A percentile compares a stretch with the other conserved stretches of the same genome.
Evolutionary conservation across 2,888 invertebrate genomes (phyloP).

Genomic region (Orthonychiurus folsomi): DNA sequence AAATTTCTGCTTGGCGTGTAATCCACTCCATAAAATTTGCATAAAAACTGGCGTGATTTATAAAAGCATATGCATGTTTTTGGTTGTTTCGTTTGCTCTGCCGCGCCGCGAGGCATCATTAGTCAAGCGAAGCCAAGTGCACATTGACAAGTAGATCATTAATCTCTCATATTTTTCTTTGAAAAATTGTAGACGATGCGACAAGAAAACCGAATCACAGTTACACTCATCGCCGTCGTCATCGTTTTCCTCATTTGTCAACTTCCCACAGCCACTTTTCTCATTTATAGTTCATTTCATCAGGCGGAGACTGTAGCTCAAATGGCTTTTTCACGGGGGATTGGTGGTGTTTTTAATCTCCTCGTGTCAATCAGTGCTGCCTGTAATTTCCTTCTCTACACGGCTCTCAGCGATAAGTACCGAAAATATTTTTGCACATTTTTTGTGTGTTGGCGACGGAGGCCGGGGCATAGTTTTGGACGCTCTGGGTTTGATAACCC

Average conservation of each 20-base stretch:
- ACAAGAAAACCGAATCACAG: slow-evolving; percentile 64
- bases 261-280: slow-evolving; percentile 56
- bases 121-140: too few species aligned
- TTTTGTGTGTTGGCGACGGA: slow-evolving; percentile 22
- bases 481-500: slow-evolving; percentile 12
- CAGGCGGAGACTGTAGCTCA: slow-evolving; percentile 51
- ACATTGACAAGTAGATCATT: not conserved
- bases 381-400: slow-evolving; percentile 67
- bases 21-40: too few species aligned
- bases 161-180: not conserved
- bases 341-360: slow-evolving; percentile 65
- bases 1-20: too few species aligned
- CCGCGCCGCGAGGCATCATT: too few species aligned
- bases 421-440: slow-evolving; percentile 45
- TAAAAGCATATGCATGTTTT: too few species aligned
- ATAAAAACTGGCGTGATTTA: too few species aligned
- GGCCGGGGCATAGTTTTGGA: not conserved
- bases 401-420: slow-evolving; percentile 65
- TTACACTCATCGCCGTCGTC: slow-evolving; percentile 66
- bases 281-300: slow-evolving; percentile 49
- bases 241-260: slow-evolving; percentile 66
- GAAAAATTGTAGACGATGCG: slow-evolving; percentile 43
- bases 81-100: too few species aligned
- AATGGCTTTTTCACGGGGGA: slow-evolving; percentile 45
- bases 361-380: slow-evolving; percentile 63